Percentiles rank a stretch among this genome's conserved stretches.
Conservation (phyloP, 2,113 vertebrate genomes). For the Xyliphius kryptos region DNA sequence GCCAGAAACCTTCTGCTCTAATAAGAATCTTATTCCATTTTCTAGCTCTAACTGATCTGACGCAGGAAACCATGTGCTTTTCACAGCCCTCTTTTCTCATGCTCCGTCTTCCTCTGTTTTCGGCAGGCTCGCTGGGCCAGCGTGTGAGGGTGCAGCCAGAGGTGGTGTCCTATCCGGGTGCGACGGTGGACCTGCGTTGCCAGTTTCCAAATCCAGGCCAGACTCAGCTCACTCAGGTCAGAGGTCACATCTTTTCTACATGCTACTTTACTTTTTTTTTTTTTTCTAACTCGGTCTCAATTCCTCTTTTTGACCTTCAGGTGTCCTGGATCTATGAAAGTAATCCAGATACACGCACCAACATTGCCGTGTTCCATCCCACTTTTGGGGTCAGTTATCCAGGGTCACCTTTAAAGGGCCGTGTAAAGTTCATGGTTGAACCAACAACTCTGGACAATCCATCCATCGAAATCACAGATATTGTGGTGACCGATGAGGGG, state of each 20-base stretch:
- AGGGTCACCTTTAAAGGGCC: conserved; percentile 40
- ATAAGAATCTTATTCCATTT: no score
- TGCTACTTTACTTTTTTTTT: background rate
- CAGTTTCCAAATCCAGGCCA: conserved; percentile 53
- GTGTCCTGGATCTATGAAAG: conserved; percentile 74
- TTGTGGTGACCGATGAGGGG: conserved; percentile 70
- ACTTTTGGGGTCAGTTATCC: conserved; percentile 63
- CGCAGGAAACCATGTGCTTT: background rate
- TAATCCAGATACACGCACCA: conserved; percentile 41
- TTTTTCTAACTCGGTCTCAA: no score
- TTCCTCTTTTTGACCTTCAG: conserved; percentile 46
- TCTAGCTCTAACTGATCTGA: no score
- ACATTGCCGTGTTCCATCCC: conserved; percentile 74
- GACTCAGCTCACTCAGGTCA: conserved; percentile 57
- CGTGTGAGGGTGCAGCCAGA: conserved; percentile 64
- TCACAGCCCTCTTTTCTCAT: conserved; percentile 15
- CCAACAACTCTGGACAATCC: conserved; percentile 55
- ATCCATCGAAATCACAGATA: conserved; percentile 63
- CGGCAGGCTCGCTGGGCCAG: conserved; percentile 56
- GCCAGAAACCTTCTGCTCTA: no score
- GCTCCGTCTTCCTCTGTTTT: background rate
- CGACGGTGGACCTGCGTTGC: conserved; percentile 67
- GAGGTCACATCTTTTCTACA: conserved; percentile 15
- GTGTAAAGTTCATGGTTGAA: conserved; percentile 52
- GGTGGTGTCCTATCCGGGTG: conserved; percentile 66